A percentile compares a stretch with the other conserved stretches of the same genome.
Evolutionary conservation across 1,140 invertebrate genomes (phyloP).

Genomic region (Drosophila bocqueti): DNA sequence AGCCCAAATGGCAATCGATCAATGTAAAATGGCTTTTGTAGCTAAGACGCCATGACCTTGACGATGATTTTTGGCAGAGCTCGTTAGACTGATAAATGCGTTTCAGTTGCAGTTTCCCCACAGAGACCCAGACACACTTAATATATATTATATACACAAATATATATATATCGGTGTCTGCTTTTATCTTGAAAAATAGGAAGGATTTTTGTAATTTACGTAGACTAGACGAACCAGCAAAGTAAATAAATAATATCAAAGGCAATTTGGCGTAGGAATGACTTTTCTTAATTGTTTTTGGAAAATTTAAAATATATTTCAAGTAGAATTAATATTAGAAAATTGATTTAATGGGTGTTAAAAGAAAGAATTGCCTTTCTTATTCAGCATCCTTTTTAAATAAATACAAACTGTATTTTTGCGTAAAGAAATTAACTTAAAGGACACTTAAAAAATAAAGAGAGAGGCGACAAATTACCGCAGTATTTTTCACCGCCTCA

Average conservation of each 20-base stretch:
- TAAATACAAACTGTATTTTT: constrained; percentile 1
- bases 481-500: constrained; percentile 21
- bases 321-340: not conserved
- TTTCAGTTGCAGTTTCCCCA: constrained; percentile 50
- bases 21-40: constrained; percentile 50
- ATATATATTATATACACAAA: constrained; percentile 3
- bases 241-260: not conserved
- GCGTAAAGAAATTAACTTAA: not conserved
- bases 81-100: constrained; percentile 62
- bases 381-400: not conserved
- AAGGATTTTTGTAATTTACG: constrained; percentile 39
- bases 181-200: constrained; percentile 16
- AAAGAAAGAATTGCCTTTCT: not conserved
- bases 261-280: constrained; percentile 19
- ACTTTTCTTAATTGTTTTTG: not conserved
- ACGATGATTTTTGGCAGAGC: constrained; percentile 37
- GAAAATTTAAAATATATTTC: not conserved
- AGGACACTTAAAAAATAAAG: not conserved
- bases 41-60: constrained; percentile 54
- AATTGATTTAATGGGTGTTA: not conserved
- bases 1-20: constrained; percentile 62
- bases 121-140: constrained; percentile 24
- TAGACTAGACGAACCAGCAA: constrained; percentile 19
- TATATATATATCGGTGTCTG: constrained; percentile 20
- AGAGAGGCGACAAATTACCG: constrained; percentile 26